Conservation (phyloP, 2,113 vertebrate species). For the Romanogobio albipinnatus region DNA sequence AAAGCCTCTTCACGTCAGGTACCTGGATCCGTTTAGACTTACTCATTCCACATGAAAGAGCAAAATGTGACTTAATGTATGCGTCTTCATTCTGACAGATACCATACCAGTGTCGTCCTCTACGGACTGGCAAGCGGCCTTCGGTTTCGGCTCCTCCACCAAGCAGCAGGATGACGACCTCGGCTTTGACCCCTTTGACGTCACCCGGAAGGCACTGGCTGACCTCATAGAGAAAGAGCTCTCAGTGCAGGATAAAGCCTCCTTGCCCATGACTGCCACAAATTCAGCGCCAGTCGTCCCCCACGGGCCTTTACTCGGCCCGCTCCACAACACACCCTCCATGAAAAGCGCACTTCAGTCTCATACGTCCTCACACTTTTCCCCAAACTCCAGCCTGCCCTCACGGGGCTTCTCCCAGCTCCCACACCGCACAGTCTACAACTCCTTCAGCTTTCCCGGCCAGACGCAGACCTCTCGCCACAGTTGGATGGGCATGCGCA, state of each 20-base stretch:
- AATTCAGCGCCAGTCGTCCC: slow-evolving; percentile 51
- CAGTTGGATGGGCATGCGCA: slow-evolving; percentile 87
- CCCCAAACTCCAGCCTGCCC: slow-evolving; percentile 78
- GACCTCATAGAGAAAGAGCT: slow-evolving; percentile 94
- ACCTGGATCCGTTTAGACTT: background rate
- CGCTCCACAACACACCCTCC: slow-evolving; percentile 69
- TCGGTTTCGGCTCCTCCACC: slow-evolving; percentile 91
- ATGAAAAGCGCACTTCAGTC: slow-evolving; percentile 41
- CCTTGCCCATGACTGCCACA: slow-evolving; percentile 69
- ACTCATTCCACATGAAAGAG: background rate
- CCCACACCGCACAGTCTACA: slow-evolving; percentile 85
- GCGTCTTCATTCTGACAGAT: slow-evolving; percentile 70
- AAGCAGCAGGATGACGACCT: slow-evolving; percentile 93
- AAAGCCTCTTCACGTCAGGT: slow-evolving; percentile 95
- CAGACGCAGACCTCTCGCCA: slow-evolving; percentile 84
- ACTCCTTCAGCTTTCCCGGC: slow-evolving; percentile 87
- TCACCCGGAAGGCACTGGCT: slow-evolving; percentile 92
- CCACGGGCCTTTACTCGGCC: slow-evolving; percentile 69
- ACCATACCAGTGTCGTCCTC: slow-evolving; percentile 92
- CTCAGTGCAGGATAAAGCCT: slow-evolving; percentile 81
- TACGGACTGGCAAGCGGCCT: slow-evolving; percentile 95
- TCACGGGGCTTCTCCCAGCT: slow-evolving; percentile 84
- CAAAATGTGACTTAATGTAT: background rate
- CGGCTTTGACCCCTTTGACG: slow-evolving; percentile 91
- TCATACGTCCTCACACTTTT: slow-evolving; percentile 72